Conservation (phyloP, 2,113 vertebrate genomes). For the Cisticola juncidis region DNA sequence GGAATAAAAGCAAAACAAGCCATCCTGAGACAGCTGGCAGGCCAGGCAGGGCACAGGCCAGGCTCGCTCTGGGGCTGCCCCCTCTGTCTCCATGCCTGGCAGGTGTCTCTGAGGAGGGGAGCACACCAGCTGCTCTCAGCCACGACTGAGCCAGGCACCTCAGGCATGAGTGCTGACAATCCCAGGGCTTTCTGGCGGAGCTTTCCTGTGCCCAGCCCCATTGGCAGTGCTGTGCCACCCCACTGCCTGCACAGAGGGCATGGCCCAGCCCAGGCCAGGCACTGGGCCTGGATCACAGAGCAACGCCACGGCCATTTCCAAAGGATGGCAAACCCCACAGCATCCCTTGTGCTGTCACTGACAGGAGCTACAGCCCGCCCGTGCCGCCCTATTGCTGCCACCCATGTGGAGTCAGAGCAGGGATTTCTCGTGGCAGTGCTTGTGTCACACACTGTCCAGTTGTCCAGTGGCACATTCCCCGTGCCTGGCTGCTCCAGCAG, state of each 20-base stretch:
- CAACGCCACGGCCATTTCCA: fast-evolving
- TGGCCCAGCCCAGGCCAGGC: background rate
- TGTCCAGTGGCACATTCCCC: background rate
- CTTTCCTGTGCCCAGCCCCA: background rate
- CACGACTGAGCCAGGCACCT: background rate
- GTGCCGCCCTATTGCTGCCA: background rate
- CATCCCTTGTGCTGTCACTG: background rate
- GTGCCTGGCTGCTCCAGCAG: background rate
- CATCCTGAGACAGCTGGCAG: background rate
- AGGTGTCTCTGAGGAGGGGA: background rate
- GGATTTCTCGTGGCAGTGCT: background rate
- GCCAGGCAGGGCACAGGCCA: background rate
- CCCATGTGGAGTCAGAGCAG: background rate
- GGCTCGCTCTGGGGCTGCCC: background rate
- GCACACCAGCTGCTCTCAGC: background rate
- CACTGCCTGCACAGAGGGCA: background rate
- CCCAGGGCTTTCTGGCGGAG: background rate
- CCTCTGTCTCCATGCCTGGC: background rate
- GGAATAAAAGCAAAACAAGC: background rate
- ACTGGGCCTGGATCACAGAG: background rate
- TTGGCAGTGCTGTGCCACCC: fast-evolving
- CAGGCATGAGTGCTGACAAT: background rate
- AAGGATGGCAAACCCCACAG: background rate
- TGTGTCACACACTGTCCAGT: fast-evolving
- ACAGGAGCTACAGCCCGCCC: background rate